Evolutionary conservation across 2,797 vertebrate genomes (phyloP).

Genomic region (Macropus fuliginosus): DNA sequence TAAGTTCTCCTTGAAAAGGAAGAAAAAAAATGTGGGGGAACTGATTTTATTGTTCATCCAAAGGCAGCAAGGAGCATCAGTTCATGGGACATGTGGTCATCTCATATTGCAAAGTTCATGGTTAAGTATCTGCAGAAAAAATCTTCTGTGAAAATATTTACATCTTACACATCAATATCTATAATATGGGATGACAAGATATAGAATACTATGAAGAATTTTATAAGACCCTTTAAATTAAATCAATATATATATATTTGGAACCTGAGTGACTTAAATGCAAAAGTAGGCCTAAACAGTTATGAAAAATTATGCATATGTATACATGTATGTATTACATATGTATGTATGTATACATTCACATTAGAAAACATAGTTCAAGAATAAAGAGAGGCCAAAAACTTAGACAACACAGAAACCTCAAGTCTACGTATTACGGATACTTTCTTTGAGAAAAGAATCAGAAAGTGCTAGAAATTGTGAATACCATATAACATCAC

Average conservation of each 20-base stretch:
- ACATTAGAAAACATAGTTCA: neutral
- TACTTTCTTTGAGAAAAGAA: neutral
- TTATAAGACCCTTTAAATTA: neutral
- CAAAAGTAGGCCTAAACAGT: neutral
- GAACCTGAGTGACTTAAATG: neutral
- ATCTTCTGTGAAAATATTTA: neutral
- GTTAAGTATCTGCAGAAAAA: neutral
- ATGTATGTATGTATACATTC: neutral
- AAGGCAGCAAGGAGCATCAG: neutral
- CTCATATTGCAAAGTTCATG: neutral
- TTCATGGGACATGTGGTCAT: neutral
- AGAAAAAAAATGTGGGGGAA: neutral
- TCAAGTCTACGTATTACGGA: neutral
- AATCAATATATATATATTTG: neutral
- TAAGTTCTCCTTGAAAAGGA: neutral
- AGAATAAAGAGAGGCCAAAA: neutral
- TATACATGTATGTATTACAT: neutral
- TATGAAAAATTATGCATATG: neutral
- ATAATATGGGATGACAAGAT: neutral
- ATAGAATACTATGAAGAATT: neutral
- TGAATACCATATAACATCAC: neutral
- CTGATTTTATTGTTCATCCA: neutral
- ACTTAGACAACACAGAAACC: neutral
- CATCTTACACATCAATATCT: neutral
- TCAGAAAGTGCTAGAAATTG: neutral